Base-by-base conservation (phyloP, 2,888 invertebrate genomes). In the Brachycybe producta region DNA sequence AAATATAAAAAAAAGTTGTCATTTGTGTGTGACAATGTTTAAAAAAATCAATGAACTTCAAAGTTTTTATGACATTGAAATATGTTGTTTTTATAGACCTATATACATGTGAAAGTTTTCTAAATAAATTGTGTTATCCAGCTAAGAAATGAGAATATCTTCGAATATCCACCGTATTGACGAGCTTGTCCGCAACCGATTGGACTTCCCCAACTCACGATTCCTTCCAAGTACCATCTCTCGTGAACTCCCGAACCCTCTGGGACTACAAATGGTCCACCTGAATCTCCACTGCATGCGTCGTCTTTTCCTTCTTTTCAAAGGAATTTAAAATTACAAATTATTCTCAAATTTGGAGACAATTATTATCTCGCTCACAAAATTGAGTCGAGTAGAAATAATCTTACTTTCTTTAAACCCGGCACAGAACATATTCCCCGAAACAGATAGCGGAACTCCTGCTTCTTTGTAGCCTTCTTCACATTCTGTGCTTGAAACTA, bases 131-230 rank as follows among this genome's bases (percentile, higher is more conserved):
- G 52, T 28, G 55, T 48, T 38, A 58, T 57, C 58, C 58, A 58
- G 11, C 52, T 50, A 23, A 56, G 39, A 42, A 57, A 58, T 34
- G 38, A 34, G 15, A 49, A 43, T 13, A 58, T 55, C 32, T 49
- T 53, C 8, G 57, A 55, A 23, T 56, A 58, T 8, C 58, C 58
- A 11, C 58, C 58, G 42, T 57, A 57, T 34, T 58, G 57, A 15
- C 52, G 38, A 17, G 47, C 38, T 17, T 52, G 51, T n/a, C 57
- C 58, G 41, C 58, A 58, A 11, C 58, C 58, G 13, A 40, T 26
- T 3, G 58, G 57, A 40, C 55, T 55, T 13, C 58, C 58, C 58
- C 58, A 58, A 26, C 58, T 58, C n/a, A 57, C 57, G 2, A 58
- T 51, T 2, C 58, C 58, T 51, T 58, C 58, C 17, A 56, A 40